Percentiles rank a stretch among this genome's conserved stretches.
Conservation (phyloP, 2,113 vertebrate genomes). For the Rhynchomys soricoides region DNA sequence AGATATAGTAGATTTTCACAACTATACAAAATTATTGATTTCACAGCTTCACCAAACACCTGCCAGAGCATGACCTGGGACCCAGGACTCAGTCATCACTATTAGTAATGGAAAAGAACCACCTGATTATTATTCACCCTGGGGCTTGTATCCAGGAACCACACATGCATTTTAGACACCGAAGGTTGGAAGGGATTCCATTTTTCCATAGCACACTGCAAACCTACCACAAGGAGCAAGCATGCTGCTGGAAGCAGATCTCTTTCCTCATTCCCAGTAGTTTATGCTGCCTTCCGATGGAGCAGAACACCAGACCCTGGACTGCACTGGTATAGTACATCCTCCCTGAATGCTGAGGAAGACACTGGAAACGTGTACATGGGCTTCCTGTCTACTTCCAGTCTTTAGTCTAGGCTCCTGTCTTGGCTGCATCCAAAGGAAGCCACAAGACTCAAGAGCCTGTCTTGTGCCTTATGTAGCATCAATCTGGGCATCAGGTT, state of each 20-base stretch:
- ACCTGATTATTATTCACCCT: background rate
- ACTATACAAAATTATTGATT: background rate
- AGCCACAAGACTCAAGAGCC: background rate
- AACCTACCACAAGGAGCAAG: background rate
- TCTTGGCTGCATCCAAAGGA: background rate
- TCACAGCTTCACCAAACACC: background rate
- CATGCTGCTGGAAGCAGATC: background rate
- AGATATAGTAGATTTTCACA: background rate
- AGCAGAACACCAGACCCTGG: background rate
- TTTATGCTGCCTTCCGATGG: background rate
- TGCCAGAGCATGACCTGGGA: background rate
- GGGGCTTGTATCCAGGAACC: background rate
- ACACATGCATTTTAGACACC: background rate
- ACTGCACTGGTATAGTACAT: background rate
- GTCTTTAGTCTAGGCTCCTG: background rate
- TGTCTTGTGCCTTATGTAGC: background rate
- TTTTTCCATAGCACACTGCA: background rate
- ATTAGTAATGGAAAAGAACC: background rate
- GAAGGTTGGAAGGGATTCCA: background rate
- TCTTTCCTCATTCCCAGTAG: accelerated
- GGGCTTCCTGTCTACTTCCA: background rate
- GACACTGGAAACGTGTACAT: background rate
- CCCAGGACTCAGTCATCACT: background rate
- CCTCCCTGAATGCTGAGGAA: background rate
- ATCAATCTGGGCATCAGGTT: background rate